Evolutionary conservation across 2,797 vertebrate species (phyloP).

Genomic region (Borostomias antarcticus): DNA sequence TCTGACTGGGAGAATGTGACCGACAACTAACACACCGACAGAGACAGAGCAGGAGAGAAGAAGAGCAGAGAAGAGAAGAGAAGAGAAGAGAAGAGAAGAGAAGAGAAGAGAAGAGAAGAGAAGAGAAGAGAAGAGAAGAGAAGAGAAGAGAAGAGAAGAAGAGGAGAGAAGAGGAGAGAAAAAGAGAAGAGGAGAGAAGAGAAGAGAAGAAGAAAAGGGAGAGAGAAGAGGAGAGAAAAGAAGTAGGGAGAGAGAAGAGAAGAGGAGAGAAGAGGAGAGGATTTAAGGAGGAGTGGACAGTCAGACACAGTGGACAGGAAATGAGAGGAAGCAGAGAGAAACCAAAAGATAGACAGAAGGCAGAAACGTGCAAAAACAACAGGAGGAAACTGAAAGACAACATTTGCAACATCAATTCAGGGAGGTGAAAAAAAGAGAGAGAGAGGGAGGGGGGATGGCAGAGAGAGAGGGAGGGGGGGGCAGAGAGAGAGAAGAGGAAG

Average conservation of each 20-base stretch:
- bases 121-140: conserved; percentile 44
- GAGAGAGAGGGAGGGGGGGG: conserved; percentile 45
- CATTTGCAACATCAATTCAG: conserved; percentile 62
- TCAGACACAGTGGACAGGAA: no score
- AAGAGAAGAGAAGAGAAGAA: conserved; percentile 38
- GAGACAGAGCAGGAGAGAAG: no score
- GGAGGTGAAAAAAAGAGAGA: conserved; percentile 25
- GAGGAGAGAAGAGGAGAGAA: conserved; percentile 14
- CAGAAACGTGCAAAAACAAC: no score
- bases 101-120: conserved; percentile 32
- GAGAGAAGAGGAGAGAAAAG: conserved; percentile 13
- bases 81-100: conserved; percentile 26
- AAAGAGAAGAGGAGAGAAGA: conserved; percentile 8
- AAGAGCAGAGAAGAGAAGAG: no score
- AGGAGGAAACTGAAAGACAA: no score
- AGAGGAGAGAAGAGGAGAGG: no score
- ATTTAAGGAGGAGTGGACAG: no score
- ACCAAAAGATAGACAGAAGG: no score
- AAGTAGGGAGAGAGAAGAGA: background rate
- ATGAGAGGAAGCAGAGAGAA: no score
- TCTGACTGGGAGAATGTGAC: no score
- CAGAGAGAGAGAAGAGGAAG: conserved; percentile 46
- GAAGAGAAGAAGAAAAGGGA: conserved; percentile 9
- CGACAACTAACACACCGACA: no score
- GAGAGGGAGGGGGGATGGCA: no score